These are phyloP conservation scores for Coenonympha glycerion DNA, from an alignment of 2,888 invertebrate genomes.

Conservation along the genomic window DNA sequence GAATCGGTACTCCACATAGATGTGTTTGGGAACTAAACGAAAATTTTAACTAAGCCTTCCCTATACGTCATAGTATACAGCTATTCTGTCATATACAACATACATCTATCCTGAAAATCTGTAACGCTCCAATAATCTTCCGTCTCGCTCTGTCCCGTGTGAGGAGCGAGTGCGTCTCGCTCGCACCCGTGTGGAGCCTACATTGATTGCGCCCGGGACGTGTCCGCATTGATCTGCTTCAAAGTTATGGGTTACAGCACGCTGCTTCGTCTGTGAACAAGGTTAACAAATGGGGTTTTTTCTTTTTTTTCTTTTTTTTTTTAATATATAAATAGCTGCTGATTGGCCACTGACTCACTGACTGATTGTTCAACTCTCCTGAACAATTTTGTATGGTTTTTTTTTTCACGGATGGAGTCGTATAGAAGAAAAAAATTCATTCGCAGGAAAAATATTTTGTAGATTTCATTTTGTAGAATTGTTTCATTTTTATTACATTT, in stretches of 20 bases:
- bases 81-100: background rate
- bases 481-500: too few species aligned
- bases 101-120: background rate
- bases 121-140: slow-evolving; percentile 13
- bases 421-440: too few species aligned
- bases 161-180: slow-evolving; percentile 18
- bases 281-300: background rate
- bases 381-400: too few species aligned
- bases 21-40: background rate
- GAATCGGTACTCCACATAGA: background rate
- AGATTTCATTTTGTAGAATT: too few species aligned
- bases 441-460: too few species aligned
- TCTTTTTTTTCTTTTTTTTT: too few species aligned
- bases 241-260: slow-evolving; percentile 15
- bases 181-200: slow-evolving; percentile 25
- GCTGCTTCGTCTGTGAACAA: background rate
- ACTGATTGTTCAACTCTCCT: too few species aligned
- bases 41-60: slow-evolving; percentile 8
- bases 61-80: background rate
- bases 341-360: too few species aligned
- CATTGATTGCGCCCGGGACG: slow-evolving; percentile 31
- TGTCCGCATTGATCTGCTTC: slow-evolving; percentile 28
- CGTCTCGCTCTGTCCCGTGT: slow-evolving; percentile 11
- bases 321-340: too few species aligned
- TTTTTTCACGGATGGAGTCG: too few species aligned